Percentiles rank a stretch among this genome's conserved stretches.
Evolutionary conservation across 1,140 invertebrate species (phyloP).

Genomic region (Brachionus rotundiformis): DNA sequence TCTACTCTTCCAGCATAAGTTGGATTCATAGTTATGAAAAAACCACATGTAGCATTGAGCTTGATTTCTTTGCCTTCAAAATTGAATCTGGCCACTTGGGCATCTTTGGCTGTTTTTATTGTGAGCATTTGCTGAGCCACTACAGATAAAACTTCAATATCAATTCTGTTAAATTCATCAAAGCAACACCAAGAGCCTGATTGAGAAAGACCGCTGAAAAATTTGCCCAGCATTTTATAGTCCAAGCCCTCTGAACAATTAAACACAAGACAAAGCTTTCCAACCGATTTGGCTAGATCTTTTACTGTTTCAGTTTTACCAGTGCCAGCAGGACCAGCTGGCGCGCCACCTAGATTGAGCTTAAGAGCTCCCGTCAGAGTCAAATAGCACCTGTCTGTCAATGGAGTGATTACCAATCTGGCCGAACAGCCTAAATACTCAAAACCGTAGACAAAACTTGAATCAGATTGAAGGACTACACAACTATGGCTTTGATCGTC

Average conservation of each 20-base stretch:
- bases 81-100: conserved; percentile 61
- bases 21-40: conserved; percentile 66
- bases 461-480: conserved; percentile 64
- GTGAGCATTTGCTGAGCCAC: conserved; percentile 64
- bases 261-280: conserved; percentile 62
- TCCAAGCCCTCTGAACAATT: conserved; percentile 55
- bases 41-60: conserved; percentile 63
- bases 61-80: conserved; percentile 65
- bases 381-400: conserved; percentile 73
- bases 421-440: conserved; percentile 65
- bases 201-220: conserved; percentile 66
- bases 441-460: conserved; percentile 65
- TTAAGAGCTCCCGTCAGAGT: conserved; percentile 81
- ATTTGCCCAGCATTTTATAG: conserved; percentile 66
- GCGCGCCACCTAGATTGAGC: conserved; percentile 78
- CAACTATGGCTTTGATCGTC: conserved; percentile 62
- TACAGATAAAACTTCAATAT: conserved; percentile 61
- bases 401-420: conserved; percentile 64
- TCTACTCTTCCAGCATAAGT: conserved; percentile 64
- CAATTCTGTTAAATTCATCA: conserved; percentile 65
- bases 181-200: conserved; percentile 64
- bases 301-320: conserved; percentile 68
- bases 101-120: conserved; percentile 59
- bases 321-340: conserved; percentile 64
- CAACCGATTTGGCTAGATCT: conserved; percentile 85